Base-by-base conservation (phyloP, 2,113 vertebrate species). In the Leiothrix lutea region DNA sequence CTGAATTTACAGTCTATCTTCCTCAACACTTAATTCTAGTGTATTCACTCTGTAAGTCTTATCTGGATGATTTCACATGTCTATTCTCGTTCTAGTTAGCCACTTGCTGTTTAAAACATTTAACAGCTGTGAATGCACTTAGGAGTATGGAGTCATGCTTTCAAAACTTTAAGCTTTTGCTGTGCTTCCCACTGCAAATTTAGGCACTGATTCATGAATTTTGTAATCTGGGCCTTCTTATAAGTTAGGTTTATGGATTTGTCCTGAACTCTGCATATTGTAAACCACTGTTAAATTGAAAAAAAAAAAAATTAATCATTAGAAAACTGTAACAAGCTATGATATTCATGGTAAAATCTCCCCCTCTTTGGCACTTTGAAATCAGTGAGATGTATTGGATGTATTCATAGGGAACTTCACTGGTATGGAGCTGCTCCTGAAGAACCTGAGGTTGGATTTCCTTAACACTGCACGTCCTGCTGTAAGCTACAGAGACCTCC, bases 31-130 rank as follows among this genome's bases (percentile, higher is more conserved):
- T 58, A 64, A 56, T 86, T 80, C 40, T 62, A 60, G 33, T 51
- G 36, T 75, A 58, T 72, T 71, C 48, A 36, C 61, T 80, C 77
- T 87, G n/a, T 51, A 92, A 69, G 36, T 35, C 31, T 89, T 78
- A 44, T 47, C 29, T 67, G 48, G 65, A 60, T 69, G 61, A 71
- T 56, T 71, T 71, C 36, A 90, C 11, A 21, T 91, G 91, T 89
- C 78, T 79, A 5, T 56, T 79, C 61, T 64, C 72, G 35, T 84
- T 92, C 79, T 66, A 70, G 35, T 88, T 74, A 84, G 26, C 22
- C 19, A 60, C 86, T 95, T 79, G 17, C 14, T 56, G 7, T 60
- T 89, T 95, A 48, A 93, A 96, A 91, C 7, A 78, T 94, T 89
- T 93, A 91, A 56, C 35, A 90, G 28, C 8, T 75, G n/a, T 40